Evolutionary conservation across 2,797 vertebrate genomes (phyloP).

Genomic region (Tachyglossus aculeatus): DNA sequence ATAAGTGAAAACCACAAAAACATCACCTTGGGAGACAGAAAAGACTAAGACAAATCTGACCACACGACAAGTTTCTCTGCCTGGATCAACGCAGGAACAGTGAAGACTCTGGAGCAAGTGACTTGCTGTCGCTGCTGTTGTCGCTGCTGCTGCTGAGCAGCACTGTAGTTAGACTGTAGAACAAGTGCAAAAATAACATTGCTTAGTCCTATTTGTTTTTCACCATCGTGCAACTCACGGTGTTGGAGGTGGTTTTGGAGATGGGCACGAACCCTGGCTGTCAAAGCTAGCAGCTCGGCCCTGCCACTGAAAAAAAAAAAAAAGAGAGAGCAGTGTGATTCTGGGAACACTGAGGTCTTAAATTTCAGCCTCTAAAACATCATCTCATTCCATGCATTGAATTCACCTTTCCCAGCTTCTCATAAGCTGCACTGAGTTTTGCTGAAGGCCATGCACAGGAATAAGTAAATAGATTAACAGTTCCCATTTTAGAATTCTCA

Average conservation of each 20-base stretch:
- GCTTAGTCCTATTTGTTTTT: conserved; percentile 32
- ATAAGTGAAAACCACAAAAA: conserved; percentile 69
- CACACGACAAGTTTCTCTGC: conserved; percentile 60
- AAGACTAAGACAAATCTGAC: conserved; percentile 72
- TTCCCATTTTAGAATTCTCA: conserved; percentile 24
- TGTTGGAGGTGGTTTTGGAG: conserved; percentile 89
- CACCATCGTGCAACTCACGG: conserved; percentile 77
- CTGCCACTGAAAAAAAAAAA: conserved; percentile 85
- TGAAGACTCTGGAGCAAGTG: conserved; percentile 27
- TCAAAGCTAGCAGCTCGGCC: conserved; percentile 94
- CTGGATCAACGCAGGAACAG: conserved; percentile 56
- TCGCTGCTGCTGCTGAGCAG: conserved; percentile 17
- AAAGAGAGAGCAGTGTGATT: conserved; percentile 1
- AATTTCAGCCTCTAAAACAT: neutral
- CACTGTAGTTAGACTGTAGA: conserved; percentile 41
- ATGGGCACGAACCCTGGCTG: conserved; percentile 95
- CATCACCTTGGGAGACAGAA: conserved; percentile 73
- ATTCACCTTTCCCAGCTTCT: conserved; percentile 2
- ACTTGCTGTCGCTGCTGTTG: conserved; percentile 6
- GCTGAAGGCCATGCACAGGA: conserved; percentile 56
- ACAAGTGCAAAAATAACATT: conserved; percentile 47
- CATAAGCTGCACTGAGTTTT: conserved; percentile 19
- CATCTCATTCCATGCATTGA: neutral
- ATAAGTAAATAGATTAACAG: conserved; percentile 22
- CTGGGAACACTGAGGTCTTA: neutral